Percentiles rank a stretch among this genome's conserved stretches.
phyloP scores from a whole-genome alignment of 2,113 vertebrate species.

The Crotalus helleri region DNA sequence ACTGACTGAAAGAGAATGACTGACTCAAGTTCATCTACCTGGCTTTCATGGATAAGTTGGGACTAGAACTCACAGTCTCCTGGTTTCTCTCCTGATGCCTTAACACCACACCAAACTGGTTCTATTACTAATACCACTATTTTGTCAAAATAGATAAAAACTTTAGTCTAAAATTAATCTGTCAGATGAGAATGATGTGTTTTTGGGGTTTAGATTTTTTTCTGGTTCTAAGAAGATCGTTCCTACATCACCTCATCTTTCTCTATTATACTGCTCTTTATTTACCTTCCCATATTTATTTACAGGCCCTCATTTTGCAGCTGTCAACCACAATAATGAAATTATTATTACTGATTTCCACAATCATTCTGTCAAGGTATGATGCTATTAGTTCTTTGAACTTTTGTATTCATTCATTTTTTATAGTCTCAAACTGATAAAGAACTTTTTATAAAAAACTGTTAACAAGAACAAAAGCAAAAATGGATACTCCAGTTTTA shows the following conservation, averaged over 20 bases:
- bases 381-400: constrained; percentile 18
- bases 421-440: not conserved
- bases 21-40: not conserved
- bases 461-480: not conserved
- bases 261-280: not conserved
- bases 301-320: constrained; percentile 91
- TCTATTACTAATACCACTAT: not conserved
- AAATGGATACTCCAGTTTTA: not conserved
- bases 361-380: constrained; percentile 98
- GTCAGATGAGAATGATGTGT: not conserved
- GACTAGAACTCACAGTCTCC: not conserved
- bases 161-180: not conserved
- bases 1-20: not conserved
- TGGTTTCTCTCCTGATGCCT: not conserved
- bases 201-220: not conserved
- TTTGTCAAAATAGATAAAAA: not conserved
- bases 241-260: not conserved
- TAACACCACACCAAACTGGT: not conserved
- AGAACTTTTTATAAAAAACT: not conserved
- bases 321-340: constrained; percentile 97
- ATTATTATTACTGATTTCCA: constrained; percentile 97
- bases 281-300: constrained; percentile 40
- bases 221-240: not conserved
- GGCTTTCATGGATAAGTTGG: not conserved
- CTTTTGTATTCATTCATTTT: not conserved